phyloP scores from a whole-genome alignment of 2,797 vertebrate species.

The Brotogeris chrysoptera region DNA sequence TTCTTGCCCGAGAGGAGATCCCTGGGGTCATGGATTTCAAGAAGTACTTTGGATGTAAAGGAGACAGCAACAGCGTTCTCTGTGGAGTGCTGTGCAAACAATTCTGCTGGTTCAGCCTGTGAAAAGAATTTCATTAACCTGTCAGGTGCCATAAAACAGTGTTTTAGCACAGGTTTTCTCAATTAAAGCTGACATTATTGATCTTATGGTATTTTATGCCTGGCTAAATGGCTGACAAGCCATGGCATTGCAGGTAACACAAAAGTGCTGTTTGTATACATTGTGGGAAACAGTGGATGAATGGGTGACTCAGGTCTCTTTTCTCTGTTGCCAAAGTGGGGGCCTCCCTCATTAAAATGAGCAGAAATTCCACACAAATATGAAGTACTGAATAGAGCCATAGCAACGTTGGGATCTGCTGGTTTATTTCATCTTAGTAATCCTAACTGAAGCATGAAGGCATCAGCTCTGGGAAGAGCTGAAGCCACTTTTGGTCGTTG shows the following conservation, averaged over 20 bases:
- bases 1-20: slow-evolving; percentile 57
- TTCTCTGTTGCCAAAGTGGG: neutral
- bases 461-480: neutral
- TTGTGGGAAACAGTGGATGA: neutral
- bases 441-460: neutral
- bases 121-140: slow-evolving; percentile 56
- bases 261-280: neutral
- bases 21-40: slow-evolving; percentile 77
- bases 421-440: neutral
- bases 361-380: neutral
- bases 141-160: slow-evolving; percentile 56
- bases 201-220: neutral
- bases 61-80: slow-evolving; percentile 31
- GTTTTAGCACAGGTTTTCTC: neutral
- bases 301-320: neutral
- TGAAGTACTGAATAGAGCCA: neutral
- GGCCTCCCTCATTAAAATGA: neutral
- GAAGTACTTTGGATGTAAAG: slow-evolving; percentile 56
- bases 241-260: neutral
- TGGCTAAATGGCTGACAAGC: neutral
- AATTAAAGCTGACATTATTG: neutral
- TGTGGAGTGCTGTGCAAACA: slow-evolving; percentile 82
- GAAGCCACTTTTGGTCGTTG: neutral
- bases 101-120: slow-evolving; percentile 70
- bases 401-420: neutral